Percentiles rank a stretch among this genome's conserved stretches.
Conservation (phyloP, 2,888 invertebrate genomes). For the Mimachlamys varia region DNA sequence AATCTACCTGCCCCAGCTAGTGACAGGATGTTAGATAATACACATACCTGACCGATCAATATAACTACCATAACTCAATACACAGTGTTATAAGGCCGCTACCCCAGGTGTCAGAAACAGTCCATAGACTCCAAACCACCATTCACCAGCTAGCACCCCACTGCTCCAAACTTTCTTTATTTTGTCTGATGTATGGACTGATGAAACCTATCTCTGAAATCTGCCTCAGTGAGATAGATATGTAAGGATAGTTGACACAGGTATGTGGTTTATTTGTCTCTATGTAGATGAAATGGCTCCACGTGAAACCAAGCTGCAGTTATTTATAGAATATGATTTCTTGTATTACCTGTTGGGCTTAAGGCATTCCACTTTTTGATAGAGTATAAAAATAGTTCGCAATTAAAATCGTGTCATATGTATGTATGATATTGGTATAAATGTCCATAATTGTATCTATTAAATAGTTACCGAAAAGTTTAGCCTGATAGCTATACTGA, state of each 20-base stretch:
- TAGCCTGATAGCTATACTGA: too few species aligned
- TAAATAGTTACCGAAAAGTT: background rate
- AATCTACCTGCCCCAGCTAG: constrained; percentile 13
- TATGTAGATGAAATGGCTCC: background rate
- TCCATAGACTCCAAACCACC: background rate
- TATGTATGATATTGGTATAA: background rate
- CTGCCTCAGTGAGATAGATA: background rate
- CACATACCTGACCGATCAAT: constrained; percentile 3
- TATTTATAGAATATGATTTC: constrained; percentile 22
- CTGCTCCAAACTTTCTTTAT: constrained; percentile 12
- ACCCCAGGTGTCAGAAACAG: background rate
- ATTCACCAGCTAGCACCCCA: background rate
- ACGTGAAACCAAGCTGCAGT: background rate
- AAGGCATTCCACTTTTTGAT: background rate
- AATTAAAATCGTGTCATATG: background rate
- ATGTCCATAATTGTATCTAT: background rate
- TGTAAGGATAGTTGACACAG: background rate
- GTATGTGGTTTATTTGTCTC: background rate
- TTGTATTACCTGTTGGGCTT: background rate
- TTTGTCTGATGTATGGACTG: background rate
- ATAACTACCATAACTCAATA: background rate
- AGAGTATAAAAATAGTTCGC: background rate
- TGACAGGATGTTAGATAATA: constrained; percentile 15
- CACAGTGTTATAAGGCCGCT: background rate
- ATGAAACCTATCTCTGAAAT: background rate